Evolutionary conservation across 2,888 invertebrate genomes (phyloP).

Genomic region (Luperina nickerlii): DNA sequence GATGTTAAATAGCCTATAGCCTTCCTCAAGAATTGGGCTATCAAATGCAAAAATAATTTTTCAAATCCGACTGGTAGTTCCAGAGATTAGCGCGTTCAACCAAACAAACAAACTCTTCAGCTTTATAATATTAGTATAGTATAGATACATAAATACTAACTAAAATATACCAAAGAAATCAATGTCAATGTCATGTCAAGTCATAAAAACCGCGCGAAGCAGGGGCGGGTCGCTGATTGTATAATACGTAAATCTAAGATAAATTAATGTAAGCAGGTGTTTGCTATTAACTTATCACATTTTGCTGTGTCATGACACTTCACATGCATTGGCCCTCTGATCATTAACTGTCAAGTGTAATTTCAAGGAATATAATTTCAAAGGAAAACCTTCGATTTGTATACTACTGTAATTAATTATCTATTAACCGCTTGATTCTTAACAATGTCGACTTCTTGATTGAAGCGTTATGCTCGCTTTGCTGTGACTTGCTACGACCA

Average conservation of each 20-base stretch:
- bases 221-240: neutral
- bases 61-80: too few relatives aligned
- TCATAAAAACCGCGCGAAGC: neutral
- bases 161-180: neutral
- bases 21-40: too few relatives aligned
- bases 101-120: too few relatives aligned
- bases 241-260: slow-evolving; percentile 21
- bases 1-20: too few relatives aligned
- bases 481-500: neutral
- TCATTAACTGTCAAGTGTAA: neutral
- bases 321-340: slow-evolving; percentile 12
- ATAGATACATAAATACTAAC: neutral
- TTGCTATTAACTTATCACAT: slow-evolving; percentile 21
- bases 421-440: slow-evolving; percentile 1
- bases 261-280: slow-evolving; percentile 20
- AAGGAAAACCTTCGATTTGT: slow-evolving; percentile 25
- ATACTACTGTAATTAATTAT: neutral
- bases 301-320: slow-evolving; percentile 39
- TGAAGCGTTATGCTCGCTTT: neutral
- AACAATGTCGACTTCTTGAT: neutral
- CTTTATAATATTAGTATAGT: too few relatives aligned
- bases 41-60: too few relatives aligned
- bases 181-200: neutral
- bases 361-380: slow-evolving; percentile 16
- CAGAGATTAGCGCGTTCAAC: too few relatives aligned